Evolutionary conservation across 2,888 invertebrate genomes (phyloP).

Genomic region (Ornithoptera priamus): DNA sequence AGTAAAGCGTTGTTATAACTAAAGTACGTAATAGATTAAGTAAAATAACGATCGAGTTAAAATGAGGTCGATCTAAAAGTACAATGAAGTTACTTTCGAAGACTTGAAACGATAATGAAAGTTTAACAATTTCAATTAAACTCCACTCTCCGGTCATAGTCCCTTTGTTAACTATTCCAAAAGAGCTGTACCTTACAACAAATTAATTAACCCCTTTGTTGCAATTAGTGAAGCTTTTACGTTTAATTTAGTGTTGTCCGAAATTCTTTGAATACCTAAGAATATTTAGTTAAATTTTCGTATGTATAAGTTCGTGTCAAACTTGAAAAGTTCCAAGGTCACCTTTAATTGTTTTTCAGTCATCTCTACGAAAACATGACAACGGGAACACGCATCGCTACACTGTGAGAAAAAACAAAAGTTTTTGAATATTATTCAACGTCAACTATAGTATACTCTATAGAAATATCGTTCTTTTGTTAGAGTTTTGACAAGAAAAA

Average conservation of each 20-base stretch:
- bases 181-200: constrained; percentile 20
- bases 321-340: too few relatives aligned
- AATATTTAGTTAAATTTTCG: too few relatives aligned
- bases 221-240: not conserved
- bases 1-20: too few relatives aligned
- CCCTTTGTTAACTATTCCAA: constrained; percentile 17
- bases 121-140: constrained; percentile 21
- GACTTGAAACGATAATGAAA: constrained; percentile 1
- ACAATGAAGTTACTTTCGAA: constrained; percentile 9
- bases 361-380: too few relatives aligned
- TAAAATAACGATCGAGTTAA: not conserved
- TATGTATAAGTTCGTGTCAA: too few relatives aligned
- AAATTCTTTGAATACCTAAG: not conserved
- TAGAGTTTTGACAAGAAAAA: not conserved
- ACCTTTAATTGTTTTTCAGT: too few relatives aligned
- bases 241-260: not conserved
- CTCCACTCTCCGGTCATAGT: constrained; percentile 1
- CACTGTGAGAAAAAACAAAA: too few relatives aligned
- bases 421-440: too few relatives aligned
- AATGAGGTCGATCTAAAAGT: not conserved
- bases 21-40: not conserved
- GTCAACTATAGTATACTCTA: too few relatives aligned
- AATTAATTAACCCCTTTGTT: constrained; percentile 15
- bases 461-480: not conserved
- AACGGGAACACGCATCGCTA: too few relatives aligned